phyloP scores from a whole-genome alignment of 2,113 vertebrate species.

The Redunca redunca region DNA sequence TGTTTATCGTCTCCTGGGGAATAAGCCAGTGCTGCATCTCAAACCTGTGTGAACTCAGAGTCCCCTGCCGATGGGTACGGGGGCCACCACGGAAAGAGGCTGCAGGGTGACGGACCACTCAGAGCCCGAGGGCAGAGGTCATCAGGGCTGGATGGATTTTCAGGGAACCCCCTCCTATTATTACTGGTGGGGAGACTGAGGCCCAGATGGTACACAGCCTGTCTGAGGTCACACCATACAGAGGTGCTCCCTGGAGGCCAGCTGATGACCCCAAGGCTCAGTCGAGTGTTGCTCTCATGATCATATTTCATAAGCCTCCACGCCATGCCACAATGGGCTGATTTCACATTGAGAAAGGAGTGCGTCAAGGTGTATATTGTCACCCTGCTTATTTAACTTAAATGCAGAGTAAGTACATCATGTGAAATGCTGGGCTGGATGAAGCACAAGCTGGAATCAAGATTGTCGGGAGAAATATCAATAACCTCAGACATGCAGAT shows the following conservation, averaged over 20 bases:
- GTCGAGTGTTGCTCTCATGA: background rate
- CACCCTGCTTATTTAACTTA: background rate
- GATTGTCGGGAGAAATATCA: background rate
- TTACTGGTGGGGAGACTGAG: background rate
- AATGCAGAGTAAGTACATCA: background rate
- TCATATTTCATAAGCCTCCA: background rate
- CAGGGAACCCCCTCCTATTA: background rate
- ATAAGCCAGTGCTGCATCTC: background rate
- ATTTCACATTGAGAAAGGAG: background rate
- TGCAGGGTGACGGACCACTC: background rate
- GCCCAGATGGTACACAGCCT: background rate
- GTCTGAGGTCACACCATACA: background rate
- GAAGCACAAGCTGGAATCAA: background rate
- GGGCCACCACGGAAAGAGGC: background rate
- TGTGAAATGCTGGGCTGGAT: background rate
- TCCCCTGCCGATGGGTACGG: background rate
- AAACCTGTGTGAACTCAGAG: background rate
- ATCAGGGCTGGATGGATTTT: background rate
- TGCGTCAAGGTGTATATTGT: background rate
- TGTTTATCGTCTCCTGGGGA: background rate
- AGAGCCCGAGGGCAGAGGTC: background rate
- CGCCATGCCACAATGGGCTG: fast-evolving
- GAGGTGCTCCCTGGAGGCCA: background rate
- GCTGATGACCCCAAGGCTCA: background rate
- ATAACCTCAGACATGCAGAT: background rate